Conservation (phyloP, 2,797 vertebrate species). For the Alfaro cultratus region DNA sequence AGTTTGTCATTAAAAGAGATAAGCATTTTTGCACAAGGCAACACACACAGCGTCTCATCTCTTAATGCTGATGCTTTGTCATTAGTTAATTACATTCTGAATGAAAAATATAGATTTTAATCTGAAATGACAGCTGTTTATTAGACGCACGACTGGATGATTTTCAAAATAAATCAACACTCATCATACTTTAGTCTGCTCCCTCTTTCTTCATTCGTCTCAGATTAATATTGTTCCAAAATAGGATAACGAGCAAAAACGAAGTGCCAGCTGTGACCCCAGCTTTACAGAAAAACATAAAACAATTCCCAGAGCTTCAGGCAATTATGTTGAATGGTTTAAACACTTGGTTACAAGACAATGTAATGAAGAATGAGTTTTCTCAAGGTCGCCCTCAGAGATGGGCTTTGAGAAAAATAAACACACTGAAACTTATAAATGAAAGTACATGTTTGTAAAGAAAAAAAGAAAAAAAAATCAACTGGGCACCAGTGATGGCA, state of each 20-base stretch:
- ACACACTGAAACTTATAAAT: constrained; percentile 14
- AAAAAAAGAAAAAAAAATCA: not conserved
- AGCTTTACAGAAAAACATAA: not conserved
- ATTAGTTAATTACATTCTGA: constrained; percentile 48
- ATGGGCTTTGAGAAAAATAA: constrained; percentile 9
- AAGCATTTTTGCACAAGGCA: constrained; percentile 24
- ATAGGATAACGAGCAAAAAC: not conserved
- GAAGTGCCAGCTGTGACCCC: not conserved
- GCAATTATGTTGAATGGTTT: not conserved
- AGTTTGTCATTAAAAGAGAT: constrained; percentile 45
- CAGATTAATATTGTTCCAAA: constrained; percentile 3
- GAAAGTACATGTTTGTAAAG: constrained; percentile 43
- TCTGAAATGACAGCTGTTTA: constrained; percentile 52
- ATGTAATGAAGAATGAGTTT: constrained; percentile 8
- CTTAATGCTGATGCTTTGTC: constrained; percentile 52
- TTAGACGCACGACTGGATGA: constrained; percentile 20
- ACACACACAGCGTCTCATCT: constrained; percentile 40
- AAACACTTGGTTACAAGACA: not conserved
- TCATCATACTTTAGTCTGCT: not conserved
- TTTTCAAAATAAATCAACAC: constrained; percentile 31
- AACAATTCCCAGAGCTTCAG: not conserved
- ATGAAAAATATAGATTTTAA: constrained; percentile 17
- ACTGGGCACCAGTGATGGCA: too few relatives aligned
- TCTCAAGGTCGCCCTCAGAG: constrained; percentile 24
- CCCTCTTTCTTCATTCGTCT: not conserved